Conservation (phyloP, 2,888 invertebrate genomes). For the Phalera bucephala region DNA sequence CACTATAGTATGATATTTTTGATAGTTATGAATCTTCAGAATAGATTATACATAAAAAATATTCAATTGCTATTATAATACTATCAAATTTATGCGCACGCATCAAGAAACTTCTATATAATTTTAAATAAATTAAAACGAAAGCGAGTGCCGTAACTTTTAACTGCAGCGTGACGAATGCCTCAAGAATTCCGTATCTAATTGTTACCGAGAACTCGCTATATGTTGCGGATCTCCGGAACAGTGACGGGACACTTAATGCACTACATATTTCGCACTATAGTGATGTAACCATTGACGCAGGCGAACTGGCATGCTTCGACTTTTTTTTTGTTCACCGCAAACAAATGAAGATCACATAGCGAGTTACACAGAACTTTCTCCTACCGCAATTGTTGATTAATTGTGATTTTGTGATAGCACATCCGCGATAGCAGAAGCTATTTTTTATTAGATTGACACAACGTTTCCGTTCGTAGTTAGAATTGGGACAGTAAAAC, state of each 20-base stretch:
- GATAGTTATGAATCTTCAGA: no score
- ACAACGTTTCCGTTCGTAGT: not conserved
- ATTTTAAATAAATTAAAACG: not conserved
- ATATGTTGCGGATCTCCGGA: constrained; percentile 28
- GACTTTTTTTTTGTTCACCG: constrained; percentile 42
- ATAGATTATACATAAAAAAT: no score
- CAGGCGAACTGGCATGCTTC: constrained; percentile 53
- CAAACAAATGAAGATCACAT: constrained; percentile 54
- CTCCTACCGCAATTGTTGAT: constrained; percentile 24
- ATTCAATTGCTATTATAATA: no score
- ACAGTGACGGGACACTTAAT: constrained; percentile 27
- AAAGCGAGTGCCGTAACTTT: constrained; percentile 2
- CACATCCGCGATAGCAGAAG: constrained; percentile 3
- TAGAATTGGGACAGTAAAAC: not conserved
- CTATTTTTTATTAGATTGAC: not conserved
- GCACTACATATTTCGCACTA: constrained; percentile 5
- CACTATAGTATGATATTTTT: no score
- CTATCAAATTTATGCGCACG: no score
- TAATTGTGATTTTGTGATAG: constrained; percentile 16
- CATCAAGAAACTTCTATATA: no score
- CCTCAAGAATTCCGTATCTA: constrained; percentile 16
- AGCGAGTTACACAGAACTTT: constrained; percentile 33
- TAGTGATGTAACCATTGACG: constrained; percentile 58
- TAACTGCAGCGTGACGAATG: constrained; percentile 8
- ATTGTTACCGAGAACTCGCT: constrained; percentile 16